phyloP scores from a whole-genome alignment of 2,113 vertebrate species.

The Pristiophorus japonicus region DNA sequence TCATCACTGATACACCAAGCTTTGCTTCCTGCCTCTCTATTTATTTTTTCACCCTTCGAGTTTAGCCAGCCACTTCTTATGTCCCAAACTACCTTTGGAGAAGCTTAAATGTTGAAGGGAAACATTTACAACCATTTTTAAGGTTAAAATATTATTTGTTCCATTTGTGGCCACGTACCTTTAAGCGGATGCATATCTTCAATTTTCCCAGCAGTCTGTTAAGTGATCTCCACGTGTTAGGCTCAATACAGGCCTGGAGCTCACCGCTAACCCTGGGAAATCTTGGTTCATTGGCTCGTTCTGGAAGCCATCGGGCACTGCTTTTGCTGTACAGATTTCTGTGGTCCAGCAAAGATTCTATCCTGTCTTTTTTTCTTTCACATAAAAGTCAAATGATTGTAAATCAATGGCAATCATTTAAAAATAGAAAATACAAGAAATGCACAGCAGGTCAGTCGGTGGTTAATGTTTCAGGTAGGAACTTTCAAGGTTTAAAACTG shows the following conservation, averaged over 20 bases:
- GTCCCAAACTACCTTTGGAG: neutral
- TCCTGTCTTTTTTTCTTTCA: neutral
- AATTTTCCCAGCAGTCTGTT: neutral
- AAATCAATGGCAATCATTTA: neutral
- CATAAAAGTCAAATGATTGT: neutral
- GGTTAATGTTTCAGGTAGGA: neutral
- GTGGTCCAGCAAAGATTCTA: neutral
- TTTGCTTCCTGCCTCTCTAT: neutral
- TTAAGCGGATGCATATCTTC: neutral
- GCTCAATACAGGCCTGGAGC: neutral
- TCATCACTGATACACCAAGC: neutral
- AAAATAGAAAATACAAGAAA: neutral
- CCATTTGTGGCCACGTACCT: neutral
- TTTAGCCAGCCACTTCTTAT: neutral
- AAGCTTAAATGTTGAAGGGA: neutral
- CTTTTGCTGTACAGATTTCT: neutral
- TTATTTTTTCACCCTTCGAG: neutral
- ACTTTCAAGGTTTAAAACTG: neutral
- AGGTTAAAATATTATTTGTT: neutral
- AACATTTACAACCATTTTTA: neutral
- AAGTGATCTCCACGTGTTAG: neutral
- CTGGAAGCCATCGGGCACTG: neutral
- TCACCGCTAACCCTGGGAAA: neutral
- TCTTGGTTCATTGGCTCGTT: neutral
- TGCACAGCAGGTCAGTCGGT: neutral